Percentiles rank a stretch among this genome's conserved stretches.
These are phyloP conservation scores for Axinella damicornis DNA, from an alignment of 37 sponge, comb jelly and placozoan genomes.

Conservation along the genomic window DNA sequence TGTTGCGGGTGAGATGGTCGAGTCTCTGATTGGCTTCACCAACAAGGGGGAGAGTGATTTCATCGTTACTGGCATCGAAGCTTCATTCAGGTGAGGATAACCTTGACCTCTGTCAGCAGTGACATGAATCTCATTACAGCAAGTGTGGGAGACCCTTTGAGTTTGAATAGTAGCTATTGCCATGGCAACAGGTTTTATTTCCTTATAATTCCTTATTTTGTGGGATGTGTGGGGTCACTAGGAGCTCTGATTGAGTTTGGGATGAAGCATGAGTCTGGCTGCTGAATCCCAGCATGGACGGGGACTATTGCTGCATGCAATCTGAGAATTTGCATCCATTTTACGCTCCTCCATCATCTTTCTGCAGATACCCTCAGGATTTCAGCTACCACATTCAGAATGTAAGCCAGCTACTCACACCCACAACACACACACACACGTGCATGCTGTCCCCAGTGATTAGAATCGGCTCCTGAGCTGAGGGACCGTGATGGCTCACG, in stretches of 20 bases:
- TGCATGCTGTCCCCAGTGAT: constrained; percentile 3
- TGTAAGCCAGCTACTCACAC: constrained; percentile 53
- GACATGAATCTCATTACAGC: too few relatives aligned
- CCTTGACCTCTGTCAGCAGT: neutral
- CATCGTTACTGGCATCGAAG: constrained; percentile 78
- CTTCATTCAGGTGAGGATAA: constrained; percentile 63
- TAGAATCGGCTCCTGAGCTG: constrained; percentile 28
- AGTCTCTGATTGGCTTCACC: constrained; percentile 74
- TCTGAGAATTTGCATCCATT: too few relatives aligned
- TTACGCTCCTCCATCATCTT: constrained; percentile 11
- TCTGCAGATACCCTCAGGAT: constrained; percentile 89
- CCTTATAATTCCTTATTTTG: too few relatives aligned
- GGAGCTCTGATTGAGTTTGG: too few relatives aligned
- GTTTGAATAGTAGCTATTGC: neutral
- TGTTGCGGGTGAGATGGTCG: constrained; percentile 69
- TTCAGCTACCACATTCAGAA: constrained; percentile 94
- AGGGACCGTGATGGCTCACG: neutral
- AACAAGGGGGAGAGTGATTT: constrained; percentile 64
- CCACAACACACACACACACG: neutral
- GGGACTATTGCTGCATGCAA: too few relatives aligned
- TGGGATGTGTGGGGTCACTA: too few relatives aligned
- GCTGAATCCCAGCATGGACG: too few relatives aligned
- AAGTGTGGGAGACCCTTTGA: too few relatives aligned
- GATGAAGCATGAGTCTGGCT: too few relatives aligned
- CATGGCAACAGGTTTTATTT: too few relatives aligned